These are phyloP conservation scores for Beroe forskalii DNA, from an alignment of 37 sponge, comb jelly and placozoan species.

Conservation along the genomic window DNA sequence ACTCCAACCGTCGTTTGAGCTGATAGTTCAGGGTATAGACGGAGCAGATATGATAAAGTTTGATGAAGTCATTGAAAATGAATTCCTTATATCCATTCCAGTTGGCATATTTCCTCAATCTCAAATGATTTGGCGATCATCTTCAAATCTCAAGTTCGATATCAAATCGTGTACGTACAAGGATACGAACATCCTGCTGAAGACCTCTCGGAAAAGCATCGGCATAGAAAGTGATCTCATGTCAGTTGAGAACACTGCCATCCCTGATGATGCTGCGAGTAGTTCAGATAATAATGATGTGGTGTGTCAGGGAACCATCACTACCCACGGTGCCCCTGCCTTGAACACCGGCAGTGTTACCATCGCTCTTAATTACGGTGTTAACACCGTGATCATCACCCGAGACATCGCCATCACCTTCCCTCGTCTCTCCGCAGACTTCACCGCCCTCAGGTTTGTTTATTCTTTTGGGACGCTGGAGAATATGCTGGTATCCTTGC, in stretches of 20 bases:
- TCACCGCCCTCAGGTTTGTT: too few species aligned
- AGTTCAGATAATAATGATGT: not conserved
- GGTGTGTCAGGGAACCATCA: not conserved
- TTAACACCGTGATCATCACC: constrained; percentile 4
- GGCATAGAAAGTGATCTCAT: not conserved
- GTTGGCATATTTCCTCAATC: not conserved
- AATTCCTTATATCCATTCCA: not conserved
- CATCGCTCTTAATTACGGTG: constrained; percentile 43
- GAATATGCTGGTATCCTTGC: too few species aligned
- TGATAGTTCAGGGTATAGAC: not conserved
- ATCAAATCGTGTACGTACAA: not conserved
- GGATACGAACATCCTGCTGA: not conserved
- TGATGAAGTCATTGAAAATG: not conserved
- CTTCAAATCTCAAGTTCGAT: not conserved
- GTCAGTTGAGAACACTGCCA: not conserved
- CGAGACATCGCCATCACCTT: not conserved
- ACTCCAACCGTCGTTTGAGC: not conserved
- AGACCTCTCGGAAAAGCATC: not conserved
- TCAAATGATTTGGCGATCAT: constrained; percentile 24
- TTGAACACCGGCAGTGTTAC: not conserved
- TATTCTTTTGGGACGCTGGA: too few species aligned
- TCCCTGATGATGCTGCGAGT: not conserved
- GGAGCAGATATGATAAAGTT: constrained; percentile 16
- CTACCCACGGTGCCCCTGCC: not conserved
- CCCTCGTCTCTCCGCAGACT: not conserved